Conservation (phyloP, 2,888 invertebrate species). For the Apoda limacodes region DNA sequence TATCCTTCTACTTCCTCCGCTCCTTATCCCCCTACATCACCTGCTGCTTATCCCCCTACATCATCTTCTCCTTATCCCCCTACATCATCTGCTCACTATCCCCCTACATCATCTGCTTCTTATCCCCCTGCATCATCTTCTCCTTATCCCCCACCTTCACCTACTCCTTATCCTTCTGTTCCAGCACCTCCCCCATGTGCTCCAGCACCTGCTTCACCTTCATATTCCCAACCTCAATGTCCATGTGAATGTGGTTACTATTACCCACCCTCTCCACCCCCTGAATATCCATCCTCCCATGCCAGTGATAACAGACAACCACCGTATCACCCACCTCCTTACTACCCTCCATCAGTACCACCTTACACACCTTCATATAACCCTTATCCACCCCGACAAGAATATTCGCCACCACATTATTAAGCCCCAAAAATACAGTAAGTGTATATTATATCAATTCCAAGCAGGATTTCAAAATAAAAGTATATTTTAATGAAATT, state of each 20-base stretch:
- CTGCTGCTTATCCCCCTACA: slow-evolving; percentile 16
- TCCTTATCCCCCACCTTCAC: slow-evolving; percentile 13
- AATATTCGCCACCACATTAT: no score
- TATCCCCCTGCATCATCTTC: slow-evolving; percentile 6
- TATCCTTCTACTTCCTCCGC: slow-evolving; percentile 15
- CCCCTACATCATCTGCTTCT: slow-evolving; percentile 9
- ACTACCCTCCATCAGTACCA: slow-evolving; percentile 10
- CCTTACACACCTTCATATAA: slow-evolving; percentile 11
- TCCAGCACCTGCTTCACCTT: no score
- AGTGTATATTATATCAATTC: no score
- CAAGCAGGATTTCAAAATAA: no score
- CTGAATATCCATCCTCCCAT: slow-evolving; percentile 5
- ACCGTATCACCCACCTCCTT: slow-evolving; percentile 9
- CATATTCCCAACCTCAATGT: no score
- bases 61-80: slow-evolving; percentile 18
- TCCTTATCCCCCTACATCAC: slow-evolving; percentile 13
- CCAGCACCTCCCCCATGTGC: no score
- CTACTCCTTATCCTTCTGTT: slow-evolving; percentile 10
- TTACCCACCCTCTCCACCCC: slow-evolving; percentile 9
- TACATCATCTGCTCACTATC: slow-evolving; percentile 9
- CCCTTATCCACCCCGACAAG: slow-evolving; percentile 10
- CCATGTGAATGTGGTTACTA: slow-evolving; percentile 9
- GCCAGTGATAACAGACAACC: no score
- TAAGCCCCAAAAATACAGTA: no score
- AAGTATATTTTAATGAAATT: no score